A percentile compares a stretch with the other conserved stretches of the same genome.
Evolutionary conservation across 2,888 invertebrate genomes (phyloP).

Genomic region (Polydrusus pterygomalis): DNA sequence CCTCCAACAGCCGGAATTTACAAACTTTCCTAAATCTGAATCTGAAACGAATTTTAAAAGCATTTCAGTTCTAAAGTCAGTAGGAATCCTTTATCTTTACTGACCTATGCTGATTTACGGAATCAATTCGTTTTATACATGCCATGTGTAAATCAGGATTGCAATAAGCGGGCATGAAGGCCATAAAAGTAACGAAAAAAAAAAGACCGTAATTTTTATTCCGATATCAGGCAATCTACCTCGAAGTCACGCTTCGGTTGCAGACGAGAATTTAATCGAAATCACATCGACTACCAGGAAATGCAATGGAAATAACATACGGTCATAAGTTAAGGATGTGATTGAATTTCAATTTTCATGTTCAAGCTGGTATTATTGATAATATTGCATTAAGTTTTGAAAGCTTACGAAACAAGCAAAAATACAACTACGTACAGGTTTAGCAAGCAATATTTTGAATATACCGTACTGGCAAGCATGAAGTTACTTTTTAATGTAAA

Average conservation of each 20-base stretch:
- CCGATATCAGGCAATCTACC: constrained; percentile 50
- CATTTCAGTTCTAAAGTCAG: neutral
- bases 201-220: constrained; percentile 41
- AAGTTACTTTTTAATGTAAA: too few species aligned
- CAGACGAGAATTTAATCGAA: constrained; percentile 52
- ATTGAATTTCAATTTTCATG: constrained; percentile 55
- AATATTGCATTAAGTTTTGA: constrained; percentile 40
- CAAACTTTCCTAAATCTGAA: too few species aligned
- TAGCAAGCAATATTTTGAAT: too few species aligned
- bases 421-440: too few species aligned
- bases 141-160: constrained; percentile 36
- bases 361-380: constrained; percentile 33
- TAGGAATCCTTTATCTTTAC: neutral
- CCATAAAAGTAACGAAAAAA: constrained; percentile 43
- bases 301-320: constrained; percentile 54
- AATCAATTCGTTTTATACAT: constrained; percentile 13
- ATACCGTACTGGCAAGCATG: too few species aligned
- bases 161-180: constrained; percentile 36
- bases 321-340: constrained; percentile 45
- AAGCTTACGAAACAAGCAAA: neutral
- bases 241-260: constrained; percentile 50
- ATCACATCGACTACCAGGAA: constrained; percentile 53
- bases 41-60: too few species aligned
- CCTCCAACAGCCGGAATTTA: too few species aligned
- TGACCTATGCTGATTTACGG: constrained; percentile 5